Percentiles rank a stretch among this genome's conserved stretches.
Evolutionary conservation across 2,797 vertebrate genomes (phyloP).

Genomic region (Aotus griseimembra): DNA sequence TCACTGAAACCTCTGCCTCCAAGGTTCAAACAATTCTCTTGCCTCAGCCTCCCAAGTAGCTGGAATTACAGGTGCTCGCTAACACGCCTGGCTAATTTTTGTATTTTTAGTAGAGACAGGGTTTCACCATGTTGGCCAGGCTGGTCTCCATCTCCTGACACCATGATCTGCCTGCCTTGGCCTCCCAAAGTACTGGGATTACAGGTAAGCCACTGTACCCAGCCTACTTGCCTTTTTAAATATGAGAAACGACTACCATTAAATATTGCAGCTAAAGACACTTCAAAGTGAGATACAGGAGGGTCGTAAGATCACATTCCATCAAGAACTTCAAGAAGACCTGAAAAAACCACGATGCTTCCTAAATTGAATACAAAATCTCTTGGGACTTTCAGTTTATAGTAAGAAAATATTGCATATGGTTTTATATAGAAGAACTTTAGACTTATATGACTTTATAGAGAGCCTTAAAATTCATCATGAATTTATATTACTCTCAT

Average conservation of each 20-base stretch:
- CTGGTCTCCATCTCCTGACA: too few species aligned
- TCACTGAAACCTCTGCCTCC: too few species aligned
- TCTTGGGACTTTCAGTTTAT: not conserved
- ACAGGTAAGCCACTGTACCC: too few species aligned
- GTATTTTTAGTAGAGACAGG: too few species aligned
- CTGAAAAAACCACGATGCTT: not conserved
- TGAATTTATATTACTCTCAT: not conserved
- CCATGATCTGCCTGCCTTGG: too few species aligned
- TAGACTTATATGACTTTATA: not conserved
- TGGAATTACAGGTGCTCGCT: too few species aligned
- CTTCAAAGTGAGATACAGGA: not conserved
- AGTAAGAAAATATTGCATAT: not conserved
- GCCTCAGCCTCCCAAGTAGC: too few species aligned
- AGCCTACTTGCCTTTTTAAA: not conserved
- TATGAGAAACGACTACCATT: not conserved
- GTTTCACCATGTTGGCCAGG: too few species aligned
- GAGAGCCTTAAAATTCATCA: not conserved
- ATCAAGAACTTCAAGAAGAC: not conserved
- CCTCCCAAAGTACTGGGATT: too few species aligned
- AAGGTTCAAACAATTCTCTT: too few species aligned
- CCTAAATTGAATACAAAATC: not conserved
- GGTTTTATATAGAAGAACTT: not conserved
- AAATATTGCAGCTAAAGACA: not conserved
- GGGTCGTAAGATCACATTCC: not conserved
- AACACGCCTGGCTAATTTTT: too few species aligned